Conservation (phyloP, 2,888 invertebrate genomes). For the Acronicta leporina region DNA sequence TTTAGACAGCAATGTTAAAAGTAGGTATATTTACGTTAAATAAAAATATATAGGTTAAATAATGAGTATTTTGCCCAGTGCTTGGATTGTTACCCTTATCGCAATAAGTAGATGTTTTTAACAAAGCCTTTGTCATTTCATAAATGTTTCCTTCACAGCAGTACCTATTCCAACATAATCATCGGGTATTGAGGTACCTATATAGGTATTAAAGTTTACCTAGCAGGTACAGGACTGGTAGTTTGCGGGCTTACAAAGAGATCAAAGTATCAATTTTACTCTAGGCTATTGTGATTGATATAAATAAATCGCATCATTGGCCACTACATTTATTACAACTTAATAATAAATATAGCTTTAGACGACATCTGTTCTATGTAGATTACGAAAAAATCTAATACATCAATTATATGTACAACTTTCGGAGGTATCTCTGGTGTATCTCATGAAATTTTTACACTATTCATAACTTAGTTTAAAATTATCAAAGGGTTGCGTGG, state of each 20-base stretch:
- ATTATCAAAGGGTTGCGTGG: slow-evolving; percentile 39
- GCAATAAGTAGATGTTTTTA: slow-evolving; percentile 4
- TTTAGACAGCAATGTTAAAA: no score
- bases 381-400: slow-evolving; percentile 47
- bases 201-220: slow-evolving; percentile 20
- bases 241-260: slow-evolving; percentile 30
- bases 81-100: slow-evolving; percentile 6
- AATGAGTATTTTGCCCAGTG: slow-evolving; percentile 26
- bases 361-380: slow-evolving; percentile 24
- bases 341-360: slow-evolving; percentile 27
- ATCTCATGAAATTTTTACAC: slow-evolving; percentile 59
- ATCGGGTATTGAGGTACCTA: slow-evolving; percentile 26
- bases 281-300: slow-evolving; percentile 17
- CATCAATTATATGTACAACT: slow-evolving; percentile 52
- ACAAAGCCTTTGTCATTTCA: slow-evolving; percentile 3
- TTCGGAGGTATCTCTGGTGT: slow-evolving; percentile 59
- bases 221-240: slow-evolving; percentile 59
- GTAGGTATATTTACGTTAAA: slow-evolving; percentile 19
- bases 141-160: slow-evolving; percentile 11
- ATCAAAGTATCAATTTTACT: slow-evolving; percentile 11
- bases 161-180: slow-evolving; percentile 31
- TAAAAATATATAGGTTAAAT: slow-evolving; percentile 26
- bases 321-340: slow-evolving; percentile 25
- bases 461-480: slow-evolving; percentile 21
- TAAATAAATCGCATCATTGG: slow-evolving; percentile 13